Conservation (phyloP, 2,888 invertebrate species). For the Agrotis segetum region DNA sequence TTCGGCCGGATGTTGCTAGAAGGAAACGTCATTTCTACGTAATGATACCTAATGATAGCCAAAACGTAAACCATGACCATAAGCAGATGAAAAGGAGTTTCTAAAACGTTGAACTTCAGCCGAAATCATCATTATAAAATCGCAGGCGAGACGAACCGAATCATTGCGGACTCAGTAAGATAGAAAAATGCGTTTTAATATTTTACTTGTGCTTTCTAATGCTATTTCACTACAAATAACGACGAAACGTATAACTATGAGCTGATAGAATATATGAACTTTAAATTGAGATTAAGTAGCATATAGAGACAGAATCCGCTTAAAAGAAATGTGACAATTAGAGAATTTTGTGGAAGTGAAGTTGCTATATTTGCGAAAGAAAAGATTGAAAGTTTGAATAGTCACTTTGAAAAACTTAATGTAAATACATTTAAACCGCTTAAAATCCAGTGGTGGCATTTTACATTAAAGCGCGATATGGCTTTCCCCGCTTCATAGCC, state of each 20-base stretch:
- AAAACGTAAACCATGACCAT: constrained; percentile 38
- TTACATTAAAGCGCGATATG: constrained; percentile 28
- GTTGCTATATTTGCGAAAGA: neutral
- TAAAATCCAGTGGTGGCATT: constrained; percentile 17
- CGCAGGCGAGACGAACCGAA: constrained; percentile 61
- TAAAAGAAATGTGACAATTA: neutral
- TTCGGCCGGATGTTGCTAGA: constrained; percentile 27
- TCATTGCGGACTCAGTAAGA: constrained; percentile 41
- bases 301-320: neutral
- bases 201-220: constrained; percentile 66
- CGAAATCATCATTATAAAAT: constrained; percentile 68
- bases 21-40: constrained; percentile 32
- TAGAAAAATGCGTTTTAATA: constrained; percentile 48
- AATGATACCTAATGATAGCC: constrained; percentile 44
- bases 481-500: constrained; percentile 43
- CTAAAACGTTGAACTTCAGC: constrained; percentile 49
- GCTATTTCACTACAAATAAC: constrained; percentile 36
- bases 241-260: constrained; percentile 30
- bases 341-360: neutral
- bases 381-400: neutral
- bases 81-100: constrained; percentile 50
- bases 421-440: neutral
- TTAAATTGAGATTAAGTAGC: neutral
- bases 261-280: neutral
- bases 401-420: constrained; percentile 11